A percentile compares a stretch with the other conserved stretches of the same genome.
Conservation (phyloP, 2,888 invertebrate genomes). For the Beris chalybata region DNA sequence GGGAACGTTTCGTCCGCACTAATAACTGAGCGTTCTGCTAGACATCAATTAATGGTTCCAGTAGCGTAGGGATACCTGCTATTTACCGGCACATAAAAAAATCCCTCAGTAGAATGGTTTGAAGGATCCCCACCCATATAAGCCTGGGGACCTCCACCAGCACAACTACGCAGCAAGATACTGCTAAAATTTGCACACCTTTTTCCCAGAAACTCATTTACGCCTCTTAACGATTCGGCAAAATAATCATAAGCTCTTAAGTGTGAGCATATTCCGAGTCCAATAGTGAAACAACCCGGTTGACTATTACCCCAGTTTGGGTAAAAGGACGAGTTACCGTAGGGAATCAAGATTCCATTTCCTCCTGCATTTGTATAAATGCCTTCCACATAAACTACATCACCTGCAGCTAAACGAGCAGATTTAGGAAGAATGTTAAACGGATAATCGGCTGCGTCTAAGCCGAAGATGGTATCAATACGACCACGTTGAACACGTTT, state of each 20-base stretch:
- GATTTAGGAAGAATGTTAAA: no score
- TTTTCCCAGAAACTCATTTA: not conserved
- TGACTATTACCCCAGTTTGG: not conserved
- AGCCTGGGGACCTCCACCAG: not conserved
- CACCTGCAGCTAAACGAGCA: not conserved
- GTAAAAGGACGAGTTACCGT: constrained; percentile 1
- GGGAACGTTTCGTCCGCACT: no score
- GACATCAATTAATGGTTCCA: not conserved
- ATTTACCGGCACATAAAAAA: constrained; percentile 31
- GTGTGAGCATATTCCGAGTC: no score
- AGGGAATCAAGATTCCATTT: not conserved
- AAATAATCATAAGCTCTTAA: no score
- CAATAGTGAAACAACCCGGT: not conserved
- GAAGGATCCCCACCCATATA: constrained; percentile 32
- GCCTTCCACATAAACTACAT: not conserved
- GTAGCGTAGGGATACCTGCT: constrained; percentile 24
- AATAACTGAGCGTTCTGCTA: no score
- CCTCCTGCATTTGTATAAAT: not conserved
- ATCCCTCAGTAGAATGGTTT: constrained; percentile 22
- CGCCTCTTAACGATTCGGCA: no score
- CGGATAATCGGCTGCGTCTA: not conserved
- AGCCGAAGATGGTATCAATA: not conserved
- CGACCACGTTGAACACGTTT: not conserved
- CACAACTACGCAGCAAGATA: not conserved
- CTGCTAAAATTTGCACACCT: not conserved